Conservation (phyloP, 2,888 invertebrate species). For the Pseudococcus longispinus region DNA sequence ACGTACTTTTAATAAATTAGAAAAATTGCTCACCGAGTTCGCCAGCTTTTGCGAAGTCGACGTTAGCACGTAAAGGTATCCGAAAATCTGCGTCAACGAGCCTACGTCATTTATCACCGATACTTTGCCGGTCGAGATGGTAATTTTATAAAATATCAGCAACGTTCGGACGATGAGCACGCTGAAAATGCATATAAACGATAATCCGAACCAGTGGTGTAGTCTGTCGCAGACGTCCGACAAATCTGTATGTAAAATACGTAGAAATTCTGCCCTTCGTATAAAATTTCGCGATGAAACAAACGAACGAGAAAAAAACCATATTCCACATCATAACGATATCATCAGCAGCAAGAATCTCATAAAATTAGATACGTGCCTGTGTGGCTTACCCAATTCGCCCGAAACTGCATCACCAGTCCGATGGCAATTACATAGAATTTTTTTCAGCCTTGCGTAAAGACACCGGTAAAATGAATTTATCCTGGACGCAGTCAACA, state of each 20-base stretch:
- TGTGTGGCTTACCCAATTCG: slow-evolving; percentile 8
- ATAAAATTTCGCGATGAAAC: not conserved
- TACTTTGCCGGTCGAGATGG: slow-evolving; percentile 36
- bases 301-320: not conserved
- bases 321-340: not conserved
- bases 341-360: not conserved
- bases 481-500: not conserved
- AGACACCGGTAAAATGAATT: slow-evolving; percentile 26
- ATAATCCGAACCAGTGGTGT: slow-evolving; percentile 44
- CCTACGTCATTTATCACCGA: slow-evolving; percentile 46
- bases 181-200: slow-evolving; percentile 33
- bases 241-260: slow-evolving; percentile 47
- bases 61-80: slow-evolving; percentile 32
- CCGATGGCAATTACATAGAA: not conserved
- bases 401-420: not conserved
- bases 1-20: not conserved
- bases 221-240: slow-evolving; percentile 42
- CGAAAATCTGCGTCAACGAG: slow-evolving; percentile 22
- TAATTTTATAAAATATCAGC: slow-evolving; percentile 29
- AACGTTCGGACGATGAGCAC: slow-evolving; percentile 8
- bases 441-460: not conserved
- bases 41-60: slow-evolving; percentile 33
- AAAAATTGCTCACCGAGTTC: slow-evolving; percentile 31
- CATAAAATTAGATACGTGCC: not conserved
- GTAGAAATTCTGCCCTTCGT: slow-evolving; percentile 31